Conservation (phyloP, 1,140 invertebrate species). For the Rhagoletis zephyria region DNA sequence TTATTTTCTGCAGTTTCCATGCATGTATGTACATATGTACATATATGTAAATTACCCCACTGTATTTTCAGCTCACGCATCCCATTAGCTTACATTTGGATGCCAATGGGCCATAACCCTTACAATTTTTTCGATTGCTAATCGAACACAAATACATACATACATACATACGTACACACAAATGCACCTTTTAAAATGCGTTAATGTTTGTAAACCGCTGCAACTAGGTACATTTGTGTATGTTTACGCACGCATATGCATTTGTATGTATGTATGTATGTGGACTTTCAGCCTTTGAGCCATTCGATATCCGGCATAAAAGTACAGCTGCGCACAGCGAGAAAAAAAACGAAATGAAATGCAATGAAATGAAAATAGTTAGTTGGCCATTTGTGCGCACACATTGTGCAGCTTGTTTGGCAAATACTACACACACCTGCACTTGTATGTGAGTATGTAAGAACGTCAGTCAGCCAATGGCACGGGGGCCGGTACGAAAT, state of each 20-base stretch:
- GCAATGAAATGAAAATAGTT: conserved; percentile 32
- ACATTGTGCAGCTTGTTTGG: background rate
- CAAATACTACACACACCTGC: background rate
- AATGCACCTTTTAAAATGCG: background rate
- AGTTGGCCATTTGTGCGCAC: conserved; percentile 4
- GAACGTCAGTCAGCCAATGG: conserved; percentile 12
- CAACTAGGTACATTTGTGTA: no score
- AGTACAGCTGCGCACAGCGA: conserved; percentile 23
- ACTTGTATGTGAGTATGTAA: background rate
- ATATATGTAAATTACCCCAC: background rate
- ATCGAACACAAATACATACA: background rate
- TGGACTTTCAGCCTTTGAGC: background rate
- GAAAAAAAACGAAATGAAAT: conserved; percentile 20
- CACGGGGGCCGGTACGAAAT: background rate
- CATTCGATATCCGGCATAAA: conserved; percentile 48
- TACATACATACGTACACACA: background rate
- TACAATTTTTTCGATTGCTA: background rate
- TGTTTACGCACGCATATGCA: background rate
- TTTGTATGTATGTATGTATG: background rate
- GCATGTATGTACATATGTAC: no score
- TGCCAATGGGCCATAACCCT: background rate
- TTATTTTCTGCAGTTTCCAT: no score
- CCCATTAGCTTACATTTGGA: background rate
- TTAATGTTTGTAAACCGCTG: no score
- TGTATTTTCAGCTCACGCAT: background rate